Base-by-base conservation (phyloP, 2,888 invertebrate genomes). In the Apotomis capreana region DNA sequence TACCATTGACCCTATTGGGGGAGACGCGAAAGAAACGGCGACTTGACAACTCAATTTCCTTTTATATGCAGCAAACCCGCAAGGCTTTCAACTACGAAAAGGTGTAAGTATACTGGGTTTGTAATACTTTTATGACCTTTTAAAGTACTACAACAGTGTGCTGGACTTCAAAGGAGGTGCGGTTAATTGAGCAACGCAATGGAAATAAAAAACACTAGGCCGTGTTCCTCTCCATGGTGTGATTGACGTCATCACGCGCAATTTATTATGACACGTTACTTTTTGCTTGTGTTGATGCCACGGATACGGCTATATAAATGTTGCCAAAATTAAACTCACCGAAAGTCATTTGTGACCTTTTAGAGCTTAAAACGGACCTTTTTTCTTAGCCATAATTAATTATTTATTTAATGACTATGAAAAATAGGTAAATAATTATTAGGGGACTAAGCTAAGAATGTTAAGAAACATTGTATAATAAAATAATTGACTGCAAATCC, bases 141-240 rank as follows among this genome's bases (percentile, higher is more conserved):
- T 37, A 4, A 59, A 37, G 13, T 58, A 46, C 46, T 80, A 80
- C 78, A 57, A 36, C 13, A 57, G 9, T 13, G 46, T 44, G 57
- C 40, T 76, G 79, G 76, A 89, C 89, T 84, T 90, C 90, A 91
- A 91, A 90, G 86, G 83, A 75, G 78, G 71, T 79, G 82, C 80
- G 81, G 84, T 87, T 87, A 89, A 90, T 89, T 88, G 88, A 87
- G 86, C 87, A 85, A 83, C 82, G 82, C 84, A 78, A 78, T 82
- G 77, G 70, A 77, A 76, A 80, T 84, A 82, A 81, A 81, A 77
- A 77, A 74, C 74, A 70, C 71, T 67, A 79, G 26, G 78, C 78
- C 77, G 81, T 78, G 79, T 78, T 78, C 75, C 77, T 76, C 81
- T 83, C 83, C 85, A 85, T 80, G 84, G 82, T 74, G 79, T 79